These are phyloP conservation scores for Apotomis turbidana DNA, from an alignment of 2,888 invertebrate genomes.

Conservation along the genomic window DNA sequence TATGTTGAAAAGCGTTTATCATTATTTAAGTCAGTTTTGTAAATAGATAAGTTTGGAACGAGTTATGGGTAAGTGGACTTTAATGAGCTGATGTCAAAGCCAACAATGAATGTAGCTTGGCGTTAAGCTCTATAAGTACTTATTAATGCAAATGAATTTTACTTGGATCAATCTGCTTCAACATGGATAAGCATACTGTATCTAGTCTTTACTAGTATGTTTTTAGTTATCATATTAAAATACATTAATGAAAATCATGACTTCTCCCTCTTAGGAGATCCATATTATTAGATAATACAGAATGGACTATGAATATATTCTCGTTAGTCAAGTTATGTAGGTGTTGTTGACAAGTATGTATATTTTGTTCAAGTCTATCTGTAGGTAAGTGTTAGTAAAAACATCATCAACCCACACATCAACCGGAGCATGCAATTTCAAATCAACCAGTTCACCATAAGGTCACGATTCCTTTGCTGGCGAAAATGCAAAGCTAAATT, in stretches of 20 bases:
- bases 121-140: background rate
- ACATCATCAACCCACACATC: constrained; percentile 22
- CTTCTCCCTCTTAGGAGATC: too few species aligned
- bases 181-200: background rate
- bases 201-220: background rate
- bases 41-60: background rate
- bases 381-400: constrained; percentile 22
- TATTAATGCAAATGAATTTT: background rate
- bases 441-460: constrained; percentile 16
- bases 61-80: constrained; percentile 3
- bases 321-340: background rate
- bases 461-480: background rate
- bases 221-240: too few species aligned
- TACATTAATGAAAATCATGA: too few species aligned
- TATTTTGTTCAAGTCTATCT: constrained; percentile 5
- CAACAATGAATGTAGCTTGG: constrained; percentile 4
- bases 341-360: background rate
- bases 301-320: background rate
- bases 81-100: constrained; percentile 5
- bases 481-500: constrained; percentile 25
- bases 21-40: background rate
- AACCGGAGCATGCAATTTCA: constrained; percentile 36
- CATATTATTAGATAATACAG: too few species aligned
- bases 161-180: background rate
- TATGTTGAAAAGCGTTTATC: background rate